These are phyloP conservation scores for Ciconia maguari DNA, from an alignment of 2,113 vertebrate species.

Conservation along the genomic window DNA sequence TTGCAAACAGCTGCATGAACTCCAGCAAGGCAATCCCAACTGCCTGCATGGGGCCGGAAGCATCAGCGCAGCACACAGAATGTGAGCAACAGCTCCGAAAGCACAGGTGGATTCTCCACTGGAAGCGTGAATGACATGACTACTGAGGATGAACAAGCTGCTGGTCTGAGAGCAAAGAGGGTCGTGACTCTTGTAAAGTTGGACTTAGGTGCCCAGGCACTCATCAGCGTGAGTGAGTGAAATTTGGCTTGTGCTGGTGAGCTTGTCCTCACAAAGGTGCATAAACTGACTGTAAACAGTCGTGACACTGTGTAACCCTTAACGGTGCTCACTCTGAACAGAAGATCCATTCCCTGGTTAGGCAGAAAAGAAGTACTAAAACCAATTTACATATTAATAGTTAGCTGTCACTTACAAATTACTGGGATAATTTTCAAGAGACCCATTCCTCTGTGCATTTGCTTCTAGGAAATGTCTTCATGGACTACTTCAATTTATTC, in stretches of 20 bases:
- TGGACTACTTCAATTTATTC: not conserved
- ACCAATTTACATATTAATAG: not conserved
- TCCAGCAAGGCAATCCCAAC: not conserved
- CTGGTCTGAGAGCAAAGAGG: not conserved
- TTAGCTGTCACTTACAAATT: not conserved
- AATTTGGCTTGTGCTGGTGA: not conserved
- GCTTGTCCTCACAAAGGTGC: not conserved
- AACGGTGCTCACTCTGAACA: not conserved
- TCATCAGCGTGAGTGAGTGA: not conserved
- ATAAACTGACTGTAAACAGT: not conserved
- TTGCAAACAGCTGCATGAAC: not conserved
- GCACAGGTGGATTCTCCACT: not conserved
- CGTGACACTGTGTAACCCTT: not conserved
- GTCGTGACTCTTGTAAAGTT: not conserved
- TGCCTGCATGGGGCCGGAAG: not conserved
- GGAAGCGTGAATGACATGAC: not conserved
- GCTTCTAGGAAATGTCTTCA: not conserved
- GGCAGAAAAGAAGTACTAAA: not conserved
- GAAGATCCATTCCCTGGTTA: not conserved
- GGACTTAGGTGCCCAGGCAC: not conserved
- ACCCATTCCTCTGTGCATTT: not conserved
- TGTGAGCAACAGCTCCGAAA: not conserved
- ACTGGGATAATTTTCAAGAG: not conserved
- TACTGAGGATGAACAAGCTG: rapidly evolving
- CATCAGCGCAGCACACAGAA: not conserved